phyloP scores from a whole-genome alignment of 2,113 vertebrate genomes.

The Mesocricetus auratus region DNA sequence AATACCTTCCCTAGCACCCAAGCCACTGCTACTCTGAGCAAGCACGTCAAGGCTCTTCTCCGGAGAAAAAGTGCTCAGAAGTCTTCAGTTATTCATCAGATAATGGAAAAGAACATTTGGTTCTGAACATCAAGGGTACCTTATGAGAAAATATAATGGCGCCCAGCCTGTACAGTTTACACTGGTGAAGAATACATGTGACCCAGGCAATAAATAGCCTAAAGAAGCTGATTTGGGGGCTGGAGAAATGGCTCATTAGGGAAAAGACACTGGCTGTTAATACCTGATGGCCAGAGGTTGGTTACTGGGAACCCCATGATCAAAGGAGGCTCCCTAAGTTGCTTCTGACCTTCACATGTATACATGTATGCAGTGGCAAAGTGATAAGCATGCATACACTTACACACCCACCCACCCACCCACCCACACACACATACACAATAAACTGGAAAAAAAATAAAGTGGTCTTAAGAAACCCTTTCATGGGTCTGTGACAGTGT shows the following conservation, averaged over 20 bases:
- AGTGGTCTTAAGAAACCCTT: not conserved
- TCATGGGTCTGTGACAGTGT: not conserved
- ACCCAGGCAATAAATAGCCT: not conserved
- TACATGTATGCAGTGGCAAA: not conserved
- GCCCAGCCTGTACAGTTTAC: not conserved
- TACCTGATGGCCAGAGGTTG: not conserved
- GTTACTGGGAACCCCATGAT: not conserved
- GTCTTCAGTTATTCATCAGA: slow-evolving; percentile 76
- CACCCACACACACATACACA: not conserved
- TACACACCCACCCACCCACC: not conserved
- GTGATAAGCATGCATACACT: not conserved
- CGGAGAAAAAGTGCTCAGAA: slow-evolving; percentile 60
- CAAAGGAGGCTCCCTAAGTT: no score
- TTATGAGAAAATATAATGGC: slow-evolving; percentile 38
- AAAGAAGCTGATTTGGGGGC: not conserved
- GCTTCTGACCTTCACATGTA: not conserved
- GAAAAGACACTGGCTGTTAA: not conserved
- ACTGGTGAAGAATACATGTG: not conserved
- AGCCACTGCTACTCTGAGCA: slow-evolving; percentile 63
- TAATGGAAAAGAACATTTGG: slow-evolving; percentile 72
- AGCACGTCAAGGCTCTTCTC: slow-evolving; percentile 46
- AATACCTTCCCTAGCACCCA: slow-evolving; percentile 47
- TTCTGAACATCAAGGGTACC: slow-evolving; percentile 50
- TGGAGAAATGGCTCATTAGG: not conserved
- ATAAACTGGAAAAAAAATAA: not conserved